Evolutionary conservation across 2,888 invertebrate species (phyloP), one percentile per base, ranked within the genome.

Genomic region (Poecilus cupreus): DNA sequence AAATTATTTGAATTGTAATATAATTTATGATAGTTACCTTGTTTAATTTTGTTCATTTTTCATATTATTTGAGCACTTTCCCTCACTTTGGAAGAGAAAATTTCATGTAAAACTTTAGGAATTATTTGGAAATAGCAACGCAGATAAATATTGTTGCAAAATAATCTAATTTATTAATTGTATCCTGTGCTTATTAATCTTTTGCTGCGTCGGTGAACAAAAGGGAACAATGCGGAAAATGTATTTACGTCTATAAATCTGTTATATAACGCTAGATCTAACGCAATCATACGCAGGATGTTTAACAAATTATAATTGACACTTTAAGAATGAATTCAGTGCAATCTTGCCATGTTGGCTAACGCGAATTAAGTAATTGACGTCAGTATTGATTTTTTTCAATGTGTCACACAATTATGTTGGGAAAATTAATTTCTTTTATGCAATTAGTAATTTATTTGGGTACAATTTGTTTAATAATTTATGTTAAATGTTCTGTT

Each of bases 141-240:
- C 16, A 54, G n/a, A 54, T 20, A 54, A 22, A 54, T 54, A 54
- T 54, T 54, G 11, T 54, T 54, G 20, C 54, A 54, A 54, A 54
- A 54, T 43, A 11, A 11, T 54, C 20, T 54, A 22, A 54, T 54
- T 54, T 54, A 54, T 54, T 54, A 22, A 54, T 20, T 11, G 54
- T 22, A 22, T 54, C 54, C 54, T 54, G 54, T 22, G 54, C 22
- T 54, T 54, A 54, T 54, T 54, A 43, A 43, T 43, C 43, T 43
- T 10, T 5, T 0, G 3, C 54, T 22, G 10, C 11, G 20, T 54
- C 54, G n/a, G 4, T 22, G 22, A 22, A 54, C 54, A 54, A 54
- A 54, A 22, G 54, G 54, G 54, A 54, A n/a, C 54, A 54, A 54
- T 54, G 54, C 54, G 54, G 54, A 54, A 54, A 10, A 54, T 32